These are phyloP conservation scores for Oncorhynchus gorbuscha DNA, from an alignment of 2,113 vertebrate genomes.

Conservation along the genomic window DNA sequence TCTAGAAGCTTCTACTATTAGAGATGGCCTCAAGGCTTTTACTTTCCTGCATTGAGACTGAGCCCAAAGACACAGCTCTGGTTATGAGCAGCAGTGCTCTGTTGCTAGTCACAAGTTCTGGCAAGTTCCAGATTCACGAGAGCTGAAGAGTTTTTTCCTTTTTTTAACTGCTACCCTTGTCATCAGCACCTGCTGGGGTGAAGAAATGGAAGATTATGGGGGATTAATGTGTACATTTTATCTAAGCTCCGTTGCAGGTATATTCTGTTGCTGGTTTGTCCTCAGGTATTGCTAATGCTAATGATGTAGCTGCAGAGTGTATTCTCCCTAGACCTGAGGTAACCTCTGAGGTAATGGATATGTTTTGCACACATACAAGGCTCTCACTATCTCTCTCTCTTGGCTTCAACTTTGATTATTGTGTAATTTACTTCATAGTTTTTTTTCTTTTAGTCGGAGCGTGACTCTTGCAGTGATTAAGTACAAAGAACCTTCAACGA, in stretches of 20 bases:
- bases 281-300: background rate
- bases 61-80: conserved; percentile 30
- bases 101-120: conserved; percentile 30
- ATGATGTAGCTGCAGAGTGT: too few relatives aligned
- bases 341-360: too few relatives aligned
- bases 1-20: conserved; percentile 4
- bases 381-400: background rate
- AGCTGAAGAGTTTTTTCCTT: conserved; percentile 26
- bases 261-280: background rate
- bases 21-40: conserved; percentile 20
- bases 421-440: background rate
- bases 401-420: background rate
- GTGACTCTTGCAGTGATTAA: background rate
- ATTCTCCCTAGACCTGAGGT: too few relatives aligned
- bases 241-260: background rate
- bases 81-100: conserved; percentile 38
- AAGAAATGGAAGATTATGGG: background rate
- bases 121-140: conserved; percentile 45
- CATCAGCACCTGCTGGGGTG: conserved; percentile 39
- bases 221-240: background rate
- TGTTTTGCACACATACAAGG: conserved; percentile 8
- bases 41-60: conserved; percentile 17
- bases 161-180: conserved; percentile 39
- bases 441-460: conserved; percentile 16
- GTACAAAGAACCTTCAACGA: conserved; percentile 11